Base-by-base conservation (phyloP, 2,113 vertebrate species). In the Natator depressus region DNA sequence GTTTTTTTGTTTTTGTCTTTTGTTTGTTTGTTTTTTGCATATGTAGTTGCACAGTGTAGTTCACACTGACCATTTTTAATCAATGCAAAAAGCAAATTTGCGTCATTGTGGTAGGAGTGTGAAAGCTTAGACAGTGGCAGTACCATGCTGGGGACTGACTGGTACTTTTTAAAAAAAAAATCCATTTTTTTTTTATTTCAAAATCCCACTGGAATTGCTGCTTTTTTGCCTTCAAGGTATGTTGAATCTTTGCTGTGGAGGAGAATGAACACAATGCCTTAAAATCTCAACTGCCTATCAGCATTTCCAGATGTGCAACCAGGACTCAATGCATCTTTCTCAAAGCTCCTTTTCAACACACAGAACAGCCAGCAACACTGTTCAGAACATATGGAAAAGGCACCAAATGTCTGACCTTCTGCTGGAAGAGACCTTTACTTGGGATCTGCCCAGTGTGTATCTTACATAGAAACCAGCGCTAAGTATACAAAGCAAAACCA, bases 241-340 rank as follows among this genome's bases (percentile, higher is more conserved):
- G 83, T 65, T 89, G 90, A 93, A 79, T 87, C 91, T 96, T 93
- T 89, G 94, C 85, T 98, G 92, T 87, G 95, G 93, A 81, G 87
- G 84, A 95, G 84, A 97, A 96, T 94, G 96, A 93, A 96, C 90
- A 83, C 87, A 85, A 19, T 86, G 92, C 94, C 96, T 96, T 89
- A 93, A 95, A 96, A 96, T 91, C 88, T 47, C 85, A 50, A 94
- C 97, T 97, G 97, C 91, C 94, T 85, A 85, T 97, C 97, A 97
- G n/a, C 91, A 62, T 94, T 98, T 98, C 98, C 98, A 98, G 98
- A 97, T 98, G 98, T 97, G 97, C 90, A 96, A 94, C 89, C 50
- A 85, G 82, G 83, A 51, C 89, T 94, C 17, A 20, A 91, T 87
- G 38, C 97, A 95, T 90, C 94, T 96, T 89, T 95, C 93, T 93